Base-by-base conservation (phyloP, 2,113 vertebrate genomes). In the Nothobranchius kuhntae region DNA sequence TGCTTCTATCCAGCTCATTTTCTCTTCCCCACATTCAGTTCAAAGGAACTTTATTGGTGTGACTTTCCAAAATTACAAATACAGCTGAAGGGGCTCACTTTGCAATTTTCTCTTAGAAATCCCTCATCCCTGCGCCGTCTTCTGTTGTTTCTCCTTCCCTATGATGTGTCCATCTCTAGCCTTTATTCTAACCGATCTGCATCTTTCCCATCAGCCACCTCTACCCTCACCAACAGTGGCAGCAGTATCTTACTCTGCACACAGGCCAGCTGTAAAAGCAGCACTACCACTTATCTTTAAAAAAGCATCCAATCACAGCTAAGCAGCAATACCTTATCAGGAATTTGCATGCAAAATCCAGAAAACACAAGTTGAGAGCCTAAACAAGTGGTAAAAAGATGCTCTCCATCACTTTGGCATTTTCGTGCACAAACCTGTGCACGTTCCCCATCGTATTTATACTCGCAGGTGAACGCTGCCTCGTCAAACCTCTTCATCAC, bases 391-490 rank as follows among this genome's bases (percentile, higher is more conserved):
- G 7, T 1, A 79, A 81, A 81, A 76, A 57, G 46, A 52, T 61
- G 51, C 61, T 57, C 51, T 73, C 35, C 73, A 8, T 85, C 93
- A 93, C 73, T 72, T 2, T 56, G 92, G 91, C 57, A 26, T 46
- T 44, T 12, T 54, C 44, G 61, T 30, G 42, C 45, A 68, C 55
- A 62, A 24, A 75, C 96, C 95, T 97, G 96, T 0, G 95, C 95
- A 46, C 95, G 89, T 85, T 97, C 95, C 4, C 96, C 96, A 0
- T 98, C 96, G 0, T 98, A 96, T 60, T 97, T 98, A 81, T 97
- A 98, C 80, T 96, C 96, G 89, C 95, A 98, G 71, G 95, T 96
- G 83, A 98, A 97, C 2, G 94, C 86, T 0, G 94, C 93, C 68
- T 96, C 95, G 9, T 97, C 95, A 1, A 96, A 97, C 68, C 84